phyloP scores from a whole-genome alignment of 2,888 invertebrate species.

The Perdita meconis region DNA sequence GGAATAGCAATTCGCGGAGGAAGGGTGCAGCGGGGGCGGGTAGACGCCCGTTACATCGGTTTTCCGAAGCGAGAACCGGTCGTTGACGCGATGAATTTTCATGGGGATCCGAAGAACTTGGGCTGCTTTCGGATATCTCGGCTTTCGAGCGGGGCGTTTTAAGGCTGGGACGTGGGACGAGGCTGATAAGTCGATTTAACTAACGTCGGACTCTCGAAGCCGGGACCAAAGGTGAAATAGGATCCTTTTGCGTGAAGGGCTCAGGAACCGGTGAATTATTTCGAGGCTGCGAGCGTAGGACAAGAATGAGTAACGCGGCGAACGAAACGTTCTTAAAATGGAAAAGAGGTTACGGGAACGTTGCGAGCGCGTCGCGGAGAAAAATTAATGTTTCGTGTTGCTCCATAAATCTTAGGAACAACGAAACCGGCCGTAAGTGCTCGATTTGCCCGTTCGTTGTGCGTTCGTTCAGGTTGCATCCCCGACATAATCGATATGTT shows the following conservation, averaged over 20 bases:
- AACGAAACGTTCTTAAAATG: constrained; percentile 26
- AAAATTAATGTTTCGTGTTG: constrained; percentile 49
- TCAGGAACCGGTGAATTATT: constrained; percentile 21
- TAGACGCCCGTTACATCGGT: constrained; percentile 41
- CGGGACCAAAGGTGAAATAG: background rate
- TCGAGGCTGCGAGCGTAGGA: background rate
- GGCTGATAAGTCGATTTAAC: constrained; percentile 43
- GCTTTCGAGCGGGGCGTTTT: background rate
- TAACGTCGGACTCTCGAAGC: constrained; percentile 26
- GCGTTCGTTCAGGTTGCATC: constrained; percentile 22
- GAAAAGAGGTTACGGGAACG: constrained; percentile 23
- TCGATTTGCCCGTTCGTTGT: constrained; percentile 35
- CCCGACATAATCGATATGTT: constrained; percentile 43
- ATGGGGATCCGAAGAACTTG: constrained; percentile 40
- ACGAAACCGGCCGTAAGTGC: constrained; percentile 26
- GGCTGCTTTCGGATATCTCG: background rate
- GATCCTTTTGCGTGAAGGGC: background rate
- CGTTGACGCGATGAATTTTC: constrained; percentile 51
- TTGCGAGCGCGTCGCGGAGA: constrained; percentile 2
- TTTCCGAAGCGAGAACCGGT: constrained; percentile 18
- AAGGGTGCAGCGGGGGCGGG: constrained; percentile 15
- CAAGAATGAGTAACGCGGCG: constrained; percentile 13
- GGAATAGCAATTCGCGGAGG: constrained; percentile 61
- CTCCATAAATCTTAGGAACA: constrained; percentile 48
- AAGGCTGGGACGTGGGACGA: background rate